Evolutionary conservation across 2,113 vertebrate species (phyloP).

Genomic region (Corythaeola cristata): DNA sequence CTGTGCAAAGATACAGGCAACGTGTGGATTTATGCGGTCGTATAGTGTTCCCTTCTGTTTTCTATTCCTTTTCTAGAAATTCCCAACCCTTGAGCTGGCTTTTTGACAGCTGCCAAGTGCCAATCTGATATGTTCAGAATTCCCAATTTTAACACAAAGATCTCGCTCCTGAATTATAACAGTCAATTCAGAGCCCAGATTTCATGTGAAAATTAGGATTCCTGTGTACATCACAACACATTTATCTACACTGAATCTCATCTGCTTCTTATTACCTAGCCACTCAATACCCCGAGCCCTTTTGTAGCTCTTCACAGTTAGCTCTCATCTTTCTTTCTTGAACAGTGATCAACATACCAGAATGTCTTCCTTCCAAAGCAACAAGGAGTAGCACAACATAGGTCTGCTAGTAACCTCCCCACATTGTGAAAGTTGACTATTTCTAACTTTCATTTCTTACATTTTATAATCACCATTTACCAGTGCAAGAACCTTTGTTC

Average conservation of each 20-base stretch:
- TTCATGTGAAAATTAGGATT: slow-evolving; percentile 27
- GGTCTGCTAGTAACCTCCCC: neutral
- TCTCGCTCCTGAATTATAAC: neutral
- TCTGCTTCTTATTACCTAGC: neutral
- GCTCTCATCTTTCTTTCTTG: neutral
- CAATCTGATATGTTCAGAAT: neutral
- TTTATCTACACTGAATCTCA: neutral
- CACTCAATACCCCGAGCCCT: neutral
- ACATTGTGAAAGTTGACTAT: neutral
- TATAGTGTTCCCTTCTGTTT: neutral
- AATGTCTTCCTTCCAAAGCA: neutral
- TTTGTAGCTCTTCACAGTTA: neutral
- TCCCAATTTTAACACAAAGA: neutral
- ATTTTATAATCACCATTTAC: neutral
- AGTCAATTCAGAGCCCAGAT: neutral
- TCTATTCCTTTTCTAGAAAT: neutral
- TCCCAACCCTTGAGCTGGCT: neutral
- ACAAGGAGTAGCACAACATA: neutral
- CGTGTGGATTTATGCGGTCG: neutral
- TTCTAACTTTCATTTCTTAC: neutral
- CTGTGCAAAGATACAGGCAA: neutral
- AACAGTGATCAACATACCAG: neutral
- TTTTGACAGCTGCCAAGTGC: slow-evolving; percentile 22
- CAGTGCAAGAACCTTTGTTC: neutral
- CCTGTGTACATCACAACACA: neutral